Conservation (phyloP, 2,113 vertebrate genomes). For the Onychorhynchus coronatus region DNA sequence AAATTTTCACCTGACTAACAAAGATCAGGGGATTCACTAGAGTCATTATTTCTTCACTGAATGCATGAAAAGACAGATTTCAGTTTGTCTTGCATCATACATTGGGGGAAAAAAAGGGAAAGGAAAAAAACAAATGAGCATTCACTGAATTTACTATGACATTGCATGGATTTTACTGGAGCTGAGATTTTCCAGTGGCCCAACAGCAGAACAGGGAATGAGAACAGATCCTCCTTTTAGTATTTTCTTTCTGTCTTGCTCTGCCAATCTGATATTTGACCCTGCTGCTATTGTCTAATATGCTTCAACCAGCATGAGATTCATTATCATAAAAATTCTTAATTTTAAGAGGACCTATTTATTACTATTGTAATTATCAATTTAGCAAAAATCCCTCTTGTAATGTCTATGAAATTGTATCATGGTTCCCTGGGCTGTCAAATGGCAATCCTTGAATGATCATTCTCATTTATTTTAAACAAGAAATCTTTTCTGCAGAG, state of each 20-base stretch:
- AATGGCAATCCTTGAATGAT: background rate
- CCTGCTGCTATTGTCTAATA: background rate
- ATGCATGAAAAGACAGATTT: background rate
- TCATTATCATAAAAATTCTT: background rate
- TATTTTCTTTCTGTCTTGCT: background rate
- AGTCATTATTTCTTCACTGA: background rate
- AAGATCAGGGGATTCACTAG: background rate
- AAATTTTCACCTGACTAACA: background rate
- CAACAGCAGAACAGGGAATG: background rate
- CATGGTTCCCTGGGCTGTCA: background rate
- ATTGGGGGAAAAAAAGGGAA: accelerated
- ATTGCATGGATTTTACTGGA: background rate
- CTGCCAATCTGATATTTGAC: background rate
- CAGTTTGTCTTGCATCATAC: background rate
- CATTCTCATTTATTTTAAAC: background rate
- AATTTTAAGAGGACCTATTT: background rate
- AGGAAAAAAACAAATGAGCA: background rate
- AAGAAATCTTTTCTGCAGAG: background rate
- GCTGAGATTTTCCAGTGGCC: background rate
- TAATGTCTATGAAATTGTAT: background rate
- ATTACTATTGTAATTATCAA: background rate
- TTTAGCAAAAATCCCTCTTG: background rate
- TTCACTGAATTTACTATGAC: background rate
- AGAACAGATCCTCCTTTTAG: background rate
- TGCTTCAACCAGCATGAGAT: background rate